Evolutionary conservation across 1,140 invertebrate genomes (phyloP), one percentile per base, ranked within the genome.

Genomic region (Hyposmocoma kahamanoa): DNA sequence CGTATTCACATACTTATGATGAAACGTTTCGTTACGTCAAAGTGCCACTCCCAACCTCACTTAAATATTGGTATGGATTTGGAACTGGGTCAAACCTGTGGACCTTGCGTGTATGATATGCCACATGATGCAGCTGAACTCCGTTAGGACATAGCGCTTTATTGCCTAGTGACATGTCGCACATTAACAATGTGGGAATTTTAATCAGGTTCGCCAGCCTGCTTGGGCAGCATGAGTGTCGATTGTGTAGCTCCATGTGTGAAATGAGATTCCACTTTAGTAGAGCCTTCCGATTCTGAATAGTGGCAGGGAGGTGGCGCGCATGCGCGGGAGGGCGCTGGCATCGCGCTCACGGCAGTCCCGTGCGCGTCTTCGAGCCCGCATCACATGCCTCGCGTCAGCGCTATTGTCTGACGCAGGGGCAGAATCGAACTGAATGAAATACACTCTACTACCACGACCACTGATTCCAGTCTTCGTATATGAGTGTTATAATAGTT

Each of bases 341-440:
- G 51, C 57, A 56, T 73, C 77, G 75, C 62, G 55, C 53, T 43
- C 58, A 56, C 60, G 73, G 51, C 69, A 84, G 80, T 81, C 43
- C 68, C 59, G 59, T 65, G 66, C 67, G 67, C 68, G 72, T 66
- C 72, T 55, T 39, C 62, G 67, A 45, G 21, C 53, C 42, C 41
- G 45, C 42, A 13, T 24, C 51, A 73, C 65, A 56, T 66, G 67
- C 62, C 48, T 42, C 24, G 46, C 26, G 65, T 50, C 38, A 34
- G 28, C 39, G 17, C 47, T 46, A 50, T 24, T 52, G 39, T 41
- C 53, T 53, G 60, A 55, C 56, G 56, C 67, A 63, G 48, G 55
- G 51, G 44, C 60, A 58, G 53, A 49, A 56, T 50, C 66, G 65
- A 60, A 62, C 64, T 63, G 26, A 53, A 67, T 70, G 56, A 74